These are phyloP conservation scores for Bruchidius siliquastri DNA, from an alignment of 2,888 invertebrate genomes.

Conservation along the genomic window DNA sequence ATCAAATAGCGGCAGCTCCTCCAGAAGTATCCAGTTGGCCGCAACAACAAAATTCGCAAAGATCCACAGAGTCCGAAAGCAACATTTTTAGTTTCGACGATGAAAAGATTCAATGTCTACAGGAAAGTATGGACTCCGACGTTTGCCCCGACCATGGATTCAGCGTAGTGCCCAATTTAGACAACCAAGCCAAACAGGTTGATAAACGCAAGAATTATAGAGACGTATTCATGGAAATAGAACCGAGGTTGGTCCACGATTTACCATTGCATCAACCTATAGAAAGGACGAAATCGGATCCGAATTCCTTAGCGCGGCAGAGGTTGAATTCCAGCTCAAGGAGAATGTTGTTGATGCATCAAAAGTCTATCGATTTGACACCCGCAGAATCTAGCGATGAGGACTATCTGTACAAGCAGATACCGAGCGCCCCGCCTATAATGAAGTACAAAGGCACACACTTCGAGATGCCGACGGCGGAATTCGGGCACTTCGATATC, in stretches of 20 bases:
- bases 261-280: conserved; percentile 62
- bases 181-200: conserved; percentile 25
- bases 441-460: conserved; percentile 53
- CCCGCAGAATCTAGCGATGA: conserved; percentile 83
- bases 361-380: conserved; percentile 79
- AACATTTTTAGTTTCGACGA: conserved; percentile 73
- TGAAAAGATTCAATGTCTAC: conserved; percentile 68
- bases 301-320: conserved; percentile 71
- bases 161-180: conserved; percentile 41
- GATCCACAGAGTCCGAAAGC: conserved; percentile 65
- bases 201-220: conserved; percentile 41
- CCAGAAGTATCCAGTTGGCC: conserved; percentile 49
- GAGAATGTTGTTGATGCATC: conserved; percentile 77
- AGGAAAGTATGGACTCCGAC: conserved; percentile 48
- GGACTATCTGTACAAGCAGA: conserved; percentile 72
- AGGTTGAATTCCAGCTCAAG: conserved; percentile 68
- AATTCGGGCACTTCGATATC: conserved; percentile 62
- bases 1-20: conserved; percentile 51
- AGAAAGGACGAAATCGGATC: conserved; percentile 82
- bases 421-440: conserved; percentile 67
- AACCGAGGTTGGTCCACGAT: conserved; percentile 56
- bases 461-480: conserved; percentile 47
- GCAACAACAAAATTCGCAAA: conserved; percentile 42
- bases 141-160: conserved; percentile 34
- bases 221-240: conserved; percentile 57